Conservation (phyloP, 2,888 invertebrate genomes). For the Dryobotodes eremita region DNA sequence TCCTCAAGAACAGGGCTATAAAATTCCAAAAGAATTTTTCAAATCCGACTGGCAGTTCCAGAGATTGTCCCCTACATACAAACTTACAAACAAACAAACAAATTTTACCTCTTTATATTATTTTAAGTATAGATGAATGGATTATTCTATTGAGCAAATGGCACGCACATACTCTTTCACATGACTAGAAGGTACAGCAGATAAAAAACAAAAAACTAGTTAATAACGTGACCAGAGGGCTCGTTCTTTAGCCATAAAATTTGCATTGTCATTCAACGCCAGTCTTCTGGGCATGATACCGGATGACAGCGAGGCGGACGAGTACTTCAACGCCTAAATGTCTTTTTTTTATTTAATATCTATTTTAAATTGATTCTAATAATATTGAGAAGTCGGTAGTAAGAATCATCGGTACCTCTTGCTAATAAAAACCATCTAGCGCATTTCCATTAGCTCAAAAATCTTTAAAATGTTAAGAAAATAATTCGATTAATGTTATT, state of each 20-base stretch:
- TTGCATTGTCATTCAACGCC: neutral
- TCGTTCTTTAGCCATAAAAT: neutral
- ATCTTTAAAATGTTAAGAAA: neutral
- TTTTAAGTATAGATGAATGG: neutral
- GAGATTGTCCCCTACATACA: too few species aligned
- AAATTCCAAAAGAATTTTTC: too few species aligned
- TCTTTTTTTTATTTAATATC: neutral
- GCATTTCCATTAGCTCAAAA: neutral
- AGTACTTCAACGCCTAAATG: neutral
- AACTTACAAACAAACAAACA: too few species aligned
- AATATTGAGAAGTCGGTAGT: too few species aligned
- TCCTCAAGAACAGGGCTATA: too few species aligned
- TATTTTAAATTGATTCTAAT: neutral
- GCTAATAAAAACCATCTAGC: neutral
- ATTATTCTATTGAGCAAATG: neutral
- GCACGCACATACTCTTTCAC: neutral
- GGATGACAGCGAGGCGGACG: neutral
- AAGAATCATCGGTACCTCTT: neutral
- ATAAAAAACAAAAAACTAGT: neutral
- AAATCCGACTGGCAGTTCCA: too few species aligned
- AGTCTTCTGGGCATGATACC: neutral
- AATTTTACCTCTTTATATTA: too few species aligned
- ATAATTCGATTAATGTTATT: constrained; percentile 1
- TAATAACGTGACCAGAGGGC: neutral
- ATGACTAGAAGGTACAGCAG: neutral